phyloP scores from a whole-genome alignment of 2,797 vertebrate genomes.

The Oryzias sinensis region DNA sequence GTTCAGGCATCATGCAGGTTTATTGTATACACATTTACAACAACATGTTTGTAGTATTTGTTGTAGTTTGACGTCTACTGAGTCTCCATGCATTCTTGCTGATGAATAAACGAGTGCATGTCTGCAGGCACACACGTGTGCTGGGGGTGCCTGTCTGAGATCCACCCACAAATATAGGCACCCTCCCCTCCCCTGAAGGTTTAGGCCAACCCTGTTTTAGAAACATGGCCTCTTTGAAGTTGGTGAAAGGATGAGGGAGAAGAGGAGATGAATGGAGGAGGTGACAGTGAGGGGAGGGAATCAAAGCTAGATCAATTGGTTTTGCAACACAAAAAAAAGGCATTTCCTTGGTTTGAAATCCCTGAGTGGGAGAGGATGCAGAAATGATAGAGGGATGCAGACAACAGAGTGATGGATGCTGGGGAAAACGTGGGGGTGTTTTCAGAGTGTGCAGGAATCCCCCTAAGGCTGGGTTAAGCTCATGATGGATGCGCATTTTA shows the following conservation, averaged over 20 bases:
- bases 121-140: not conserved
- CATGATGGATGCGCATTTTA: constrained; percentile 68
- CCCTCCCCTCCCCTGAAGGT: constrained; percentile 3
- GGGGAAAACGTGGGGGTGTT: constrained; percentile 21
- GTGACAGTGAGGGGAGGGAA: constrained; percentile 14
- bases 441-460: constrained; percentile 23
- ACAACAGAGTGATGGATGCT: not conserved
- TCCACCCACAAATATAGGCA: constrained; percentile 6
- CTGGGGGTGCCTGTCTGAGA: constrained; percentile 3
- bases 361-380: not conserved
- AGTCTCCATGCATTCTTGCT: too few relatives aligned
- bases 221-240: constrained; percentile 63
- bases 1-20: too few relatives aligned
- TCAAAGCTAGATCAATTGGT: constrained; percentile 5
- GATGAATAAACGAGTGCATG: too few relatives aligned
- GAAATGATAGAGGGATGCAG: constrained; percentile 1
- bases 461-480: constrained; percentile 25
- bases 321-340: not conserved
- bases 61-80: too few relatives aligned
- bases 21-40: too few relatives aligned
- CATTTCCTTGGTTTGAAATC: not conserved
- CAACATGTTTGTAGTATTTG: too few relatives aligned
- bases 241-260: constrained; percentile 12
- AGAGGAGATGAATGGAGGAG: constrained; percentile 5
- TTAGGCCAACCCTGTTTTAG: constrained; percentile 37